phyloP scores from a whole-genome alignment of 2,797 vertebrate species.

The Simalia tracyae region DNA sequence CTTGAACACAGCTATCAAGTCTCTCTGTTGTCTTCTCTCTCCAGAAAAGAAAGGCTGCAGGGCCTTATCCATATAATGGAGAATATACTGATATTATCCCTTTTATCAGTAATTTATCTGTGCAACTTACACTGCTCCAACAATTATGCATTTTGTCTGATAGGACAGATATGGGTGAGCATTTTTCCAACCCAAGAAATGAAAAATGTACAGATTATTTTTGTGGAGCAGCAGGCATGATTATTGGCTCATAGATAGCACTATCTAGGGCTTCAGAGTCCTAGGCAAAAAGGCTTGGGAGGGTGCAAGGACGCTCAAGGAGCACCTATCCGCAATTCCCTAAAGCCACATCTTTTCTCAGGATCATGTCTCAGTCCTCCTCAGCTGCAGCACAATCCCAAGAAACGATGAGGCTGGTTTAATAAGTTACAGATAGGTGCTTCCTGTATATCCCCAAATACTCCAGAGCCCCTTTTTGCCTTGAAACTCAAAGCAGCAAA shows the following conservation, averaged over 20 bases:
- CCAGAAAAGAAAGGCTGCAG: background rate
- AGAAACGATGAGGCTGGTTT: background rate
- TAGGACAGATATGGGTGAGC: background rate
- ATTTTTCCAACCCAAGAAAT: background rate
- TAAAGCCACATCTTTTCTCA: background rate
- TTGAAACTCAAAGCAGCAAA: background rate
- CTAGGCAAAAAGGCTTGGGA: background rate
- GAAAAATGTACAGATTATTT: background rate
- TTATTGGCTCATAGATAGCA: background rate
- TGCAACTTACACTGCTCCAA: background rate
- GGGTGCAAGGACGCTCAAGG: background rate
- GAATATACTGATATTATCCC: background rate
- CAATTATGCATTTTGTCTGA: background rate
- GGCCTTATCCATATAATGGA: background rate
- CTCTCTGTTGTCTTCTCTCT: background rate
- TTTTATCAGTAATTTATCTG: background rate
- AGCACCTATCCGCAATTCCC: background rate
- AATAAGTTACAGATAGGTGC: background rate
- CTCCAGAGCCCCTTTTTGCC: background rate
- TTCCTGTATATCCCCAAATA: background rate
- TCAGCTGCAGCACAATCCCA: background rate
- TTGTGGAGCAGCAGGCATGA: background rate
- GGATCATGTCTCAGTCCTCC: background rate
- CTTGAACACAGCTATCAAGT: background rate
- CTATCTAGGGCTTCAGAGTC: background rate